phyloP scores from a whole-genome alignment of 2,797 vertebrate species.

The Hydrocynus forskahlii region DNA sequence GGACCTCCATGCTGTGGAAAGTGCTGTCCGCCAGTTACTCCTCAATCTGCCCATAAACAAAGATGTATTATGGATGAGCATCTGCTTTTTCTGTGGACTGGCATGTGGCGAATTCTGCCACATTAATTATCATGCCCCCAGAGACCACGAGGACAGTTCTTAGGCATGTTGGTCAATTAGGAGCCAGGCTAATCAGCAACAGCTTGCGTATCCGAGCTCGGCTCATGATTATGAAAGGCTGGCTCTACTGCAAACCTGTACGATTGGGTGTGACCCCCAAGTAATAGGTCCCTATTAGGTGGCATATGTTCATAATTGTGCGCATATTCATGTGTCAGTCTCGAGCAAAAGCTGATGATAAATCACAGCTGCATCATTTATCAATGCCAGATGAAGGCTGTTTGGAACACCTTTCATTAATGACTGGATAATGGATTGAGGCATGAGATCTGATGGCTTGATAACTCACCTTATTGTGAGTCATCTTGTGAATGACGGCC shows the following conservation, averaged over 20 bases:
- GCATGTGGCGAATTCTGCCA: slow-evolving; percentile 15
- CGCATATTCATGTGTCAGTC: slow-evolving; percentile 7
- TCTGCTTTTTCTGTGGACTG: not conserved
- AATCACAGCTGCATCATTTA: slow-evolving; percentile 10
- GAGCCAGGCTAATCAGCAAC: not conserved
- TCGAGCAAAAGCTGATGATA: slow-evolving; percentile 18
- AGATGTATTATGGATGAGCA: too few species aligned
- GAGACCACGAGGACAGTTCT: slow-evolving; percentile 7
- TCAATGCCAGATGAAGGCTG: slow-evolving; percentile 29
- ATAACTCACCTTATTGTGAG: slow-evolving; percentile 29
- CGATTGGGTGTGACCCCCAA: slow-evolving; percentile 11
- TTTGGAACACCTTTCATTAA: slow-evolving; percentile 35
- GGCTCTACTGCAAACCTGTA: not conserved
- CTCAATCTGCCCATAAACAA: not conserved
- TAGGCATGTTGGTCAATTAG: slow-evolving; percentile 15
- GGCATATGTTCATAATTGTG: slow-evolving; percentile 37
- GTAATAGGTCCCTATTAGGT: slow-evolving; percentile 31
- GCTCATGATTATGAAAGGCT: slow-evolving; percentile 1
- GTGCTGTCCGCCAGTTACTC: not conserved
- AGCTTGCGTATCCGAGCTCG: not conserved
- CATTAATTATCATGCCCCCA: slow-evolving; percentile 19
- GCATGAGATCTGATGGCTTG: slow-evolving; percentile 3
- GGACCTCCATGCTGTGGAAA: not conserved
- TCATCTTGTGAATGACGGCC: slow-evolving; percentile 13
- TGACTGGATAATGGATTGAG: slow-evolving; percentile 23